Evolutionary conservation across 1,140 invertebrate genomes (phyloP).

Genomic region (Drosophila ohnishii): DNA sequence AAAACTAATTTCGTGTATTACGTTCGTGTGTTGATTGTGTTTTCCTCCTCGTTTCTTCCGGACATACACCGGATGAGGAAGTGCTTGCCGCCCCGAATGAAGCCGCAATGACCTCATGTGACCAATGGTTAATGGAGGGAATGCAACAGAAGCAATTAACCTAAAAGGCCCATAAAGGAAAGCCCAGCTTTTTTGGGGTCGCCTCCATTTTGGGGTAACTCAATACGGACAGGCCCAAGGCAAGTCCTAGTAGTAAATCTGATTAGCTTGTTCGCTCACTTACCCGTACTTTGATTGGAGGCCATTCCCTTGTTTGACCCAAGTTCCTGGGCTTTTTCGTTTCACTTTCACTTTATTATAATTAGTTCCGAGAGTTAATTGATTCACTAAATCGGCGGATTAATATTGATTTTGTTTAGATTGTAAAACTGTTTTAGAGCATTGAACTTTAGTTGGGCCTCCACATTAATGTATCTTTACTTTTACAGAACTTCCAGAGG

Average conservation of each 20-base stretch:
- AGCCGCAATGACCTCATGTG: conserved; percentile 70
- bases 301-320: conserved; percentile 34
- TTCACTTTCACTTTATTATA: conserved; percentile 8
- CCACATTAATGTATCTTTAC: not conserved
- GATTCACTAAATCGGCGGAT: not conserved
- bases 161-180: conserved; percentile 70
- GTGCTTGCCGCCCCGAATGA: conserved; percentile 22
- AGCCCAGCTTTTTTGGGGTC: conserved; percentile 9
- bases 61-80: conserved; percentile 31
- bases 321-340: conserved; percentile 12
- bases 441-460: not conserved
- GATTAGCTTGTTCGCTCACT: conserved; percentile 40
- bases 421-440: not conserved
- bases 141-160: conserved; percentile 70
- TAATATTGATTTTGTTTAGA: conserved; percentile 6
- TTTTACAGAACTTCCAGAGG: not conserved
- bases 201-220: conserved; percentile 41
- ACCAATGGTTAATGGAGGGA: conserved; percentile 41
- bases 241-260: conserved; percentile 17
- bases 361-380: conserved; percentile 12
- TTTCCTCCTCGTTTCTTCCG: not conserved
- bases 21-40: conserved; percentile 56
- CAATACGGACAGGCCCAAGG: conserved; percentile 40
- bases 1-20: conserved; percentile 60
- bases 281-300: conserved; percentile 35